Conservation (phyloP, 2,888 invertebrate species). For the Carcina quercana region DNA sequence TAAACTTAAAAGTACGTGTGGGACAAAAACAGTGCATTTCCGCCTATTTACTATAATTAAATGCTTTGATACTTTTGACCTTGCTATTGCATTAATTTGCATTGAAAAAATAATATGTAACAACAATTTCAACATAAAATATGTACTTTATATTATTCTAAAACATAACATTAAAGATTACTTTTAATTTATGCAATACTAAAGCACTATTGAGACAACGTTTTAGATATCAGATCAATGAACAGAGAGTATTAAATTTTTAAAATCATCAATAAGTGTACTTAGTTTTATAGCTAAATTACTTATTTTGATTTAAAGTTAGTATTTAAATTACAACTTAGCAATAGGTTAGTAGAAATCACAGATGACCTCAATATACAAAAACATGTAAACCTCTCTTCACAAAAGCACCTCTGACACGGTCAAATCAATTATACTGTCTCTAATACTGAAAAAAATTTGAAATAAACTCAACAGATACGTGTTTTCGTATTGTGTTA, state of each 20-base stretch:
- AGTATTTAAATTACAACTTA: conserved; percentile 24
- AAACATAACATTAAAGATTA: no score
- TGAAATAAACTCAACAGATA: no score
- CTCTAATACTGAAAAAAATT: no score
- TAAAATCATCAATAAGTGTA: neutral
- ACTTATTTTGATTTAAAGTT: no score
- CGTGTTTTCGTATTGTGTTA: no score
- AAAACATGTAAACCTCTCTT: no score
- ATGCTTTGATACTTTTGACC: conserved; percentile 33
- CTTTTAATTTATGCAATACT: no score
- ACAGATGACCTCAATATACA: conserved; percentile 56
- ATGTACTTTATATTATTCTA: no score
- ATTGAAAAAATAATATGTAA: conserved; percentile 13
- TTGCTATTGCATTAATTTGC: conserved; percentile 7
- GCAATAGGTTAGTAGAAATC: conserved; percentile 49
- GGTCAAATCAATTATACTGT: no score
- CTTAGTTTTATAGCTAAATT: conserved; percentile 6
- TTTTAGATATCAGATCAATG: no score
- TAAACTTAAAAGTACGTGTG: conserved; percentile 34
- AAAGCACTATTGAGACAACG: no score
- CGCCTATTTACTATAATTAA: conserved; percentile 30
- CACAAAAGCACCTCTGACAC: no score
- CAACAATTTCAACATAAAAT: neutral
- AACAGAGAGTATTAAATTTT: conserved; percentile 9
- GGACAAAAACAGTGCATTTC: conserved; percentile 48